Conservation (phyloP, 2,113 vertebrate genomes). For the Sinosuthora webbiana region DNA sequence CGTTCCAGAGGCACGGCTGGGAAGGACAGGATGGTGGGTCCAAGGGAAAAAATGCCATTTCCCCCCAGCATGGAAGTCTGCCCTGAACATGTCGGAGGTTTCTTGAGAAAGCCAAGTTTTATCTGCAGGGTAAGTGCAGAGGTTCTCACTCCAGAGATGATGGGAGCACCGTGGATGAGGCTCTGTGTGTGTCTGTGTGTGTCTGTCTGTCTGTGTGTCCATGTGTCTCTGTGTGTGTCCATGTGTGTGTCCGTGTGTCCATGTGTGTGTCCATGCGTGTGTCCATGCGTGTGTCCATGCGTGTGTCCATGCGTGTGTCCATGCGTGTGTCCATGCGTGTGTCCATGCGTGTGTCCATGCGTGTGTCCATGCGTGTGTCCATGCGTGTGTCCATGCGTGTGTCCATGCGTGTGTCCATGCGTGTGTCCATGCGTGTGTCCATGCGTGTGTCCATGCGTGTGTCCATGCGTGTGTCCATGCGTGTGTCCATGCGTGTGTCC, state of each 20-base stretch:
- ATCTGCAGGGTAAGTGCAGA: rapidly evolving
- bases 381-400: not conserved
- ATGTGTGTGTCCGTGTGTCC: not conserved
- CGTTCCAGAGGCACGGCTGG: rapidly evolving
- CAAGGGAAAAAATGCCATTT: not conserved
- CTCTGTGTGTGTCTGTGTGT: not conserved
- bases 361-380: not conserved
- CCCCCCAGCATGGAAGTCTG: rapidly evolving
- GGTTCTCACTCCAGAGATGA: rapidly evolving
- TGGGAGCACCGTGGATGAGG: not conserved
- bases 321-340: not conserved
- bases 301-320: no score
- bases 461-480: not conserved
- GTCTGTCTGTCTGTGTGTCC: rapidly evolving
- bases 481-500: not conserved
- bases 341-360: not conserved
- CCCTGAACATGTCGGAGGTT: rapidly evolving
- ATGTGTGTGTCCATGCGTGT: no score
- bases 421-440: not conserved
- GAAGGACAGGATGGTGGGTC: not conserved
- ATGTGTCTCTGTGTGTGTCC: no score
- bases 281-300: rapidly evolving
- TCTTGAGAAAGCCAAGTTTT: not conserved
- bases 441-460: not conserved
- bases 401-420: not conserved